Evolutionary conservation across 2,113 vertebrate species (phyloP).

Genomic region (Lepisosteus oculatus): DNA sequence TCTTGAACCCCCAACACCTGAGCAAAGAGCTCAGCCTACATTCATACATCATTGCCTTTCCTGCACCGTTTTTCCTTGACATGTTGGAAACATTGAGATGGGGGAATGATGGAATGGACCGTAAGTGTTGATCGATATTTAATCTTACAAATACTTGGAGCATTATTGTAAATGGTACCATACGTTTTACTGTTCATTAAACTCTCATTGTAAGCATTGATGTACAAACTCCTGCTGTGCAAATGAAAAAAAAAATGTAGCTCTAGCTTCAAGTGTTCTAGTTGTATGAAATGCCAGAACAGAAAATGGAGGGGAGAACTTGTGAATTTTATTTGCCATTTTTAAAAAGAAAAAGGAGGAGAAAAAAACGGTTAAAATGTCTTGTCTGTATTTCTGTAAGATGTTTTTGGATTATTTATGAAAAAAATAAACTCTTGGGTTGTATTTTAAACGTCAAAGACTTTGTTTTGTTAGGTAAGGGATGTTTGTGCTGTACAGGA

Average conservation of each 20-base stretch:
- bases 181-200: constrained; percentile 24
- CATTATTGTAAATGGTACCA: constrained; percentile 22
- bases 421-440: constrained; percentile 21
- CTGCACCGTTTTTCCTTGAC: no score
- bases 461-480: not conserved
- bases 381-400: constrained; percentile 12
- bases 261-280: constrained; percentile 10
- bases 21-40: no score
- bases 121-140: constrained; percentile 39
- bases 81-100: not conserved
- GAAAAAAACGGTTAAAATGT: constrained; percentile 7
- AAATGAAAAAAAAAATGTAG: constrained; percentile 7
- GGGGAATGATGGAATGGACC: not conserved
- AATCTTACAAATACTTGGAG: constrained; percentile 39
- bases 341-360: constrained; percentile 4
- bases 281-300: not conserved
- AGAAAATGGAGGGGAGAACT: not conserved
- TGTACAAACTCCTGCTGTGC: constrained; percentile 17
- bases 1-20: no score
- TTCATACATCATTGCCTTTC: no score
- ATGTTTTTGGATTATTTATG: constrained; percentile 26
- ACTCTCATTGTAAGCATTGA: constrained; percentile 15
- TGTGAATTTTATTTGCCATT: constrained; percentile 7
- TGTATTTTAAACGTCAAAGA: constrained; percentile 1
- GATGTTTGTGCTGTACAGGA: no score